A percentile compares a stretch with the other conserved stretches of the same genome.
phyloP scores from a whole-genome alignment of 37 sponge, comb jelly and placozoan genomes.

The Axinella damicornis region DNA sequence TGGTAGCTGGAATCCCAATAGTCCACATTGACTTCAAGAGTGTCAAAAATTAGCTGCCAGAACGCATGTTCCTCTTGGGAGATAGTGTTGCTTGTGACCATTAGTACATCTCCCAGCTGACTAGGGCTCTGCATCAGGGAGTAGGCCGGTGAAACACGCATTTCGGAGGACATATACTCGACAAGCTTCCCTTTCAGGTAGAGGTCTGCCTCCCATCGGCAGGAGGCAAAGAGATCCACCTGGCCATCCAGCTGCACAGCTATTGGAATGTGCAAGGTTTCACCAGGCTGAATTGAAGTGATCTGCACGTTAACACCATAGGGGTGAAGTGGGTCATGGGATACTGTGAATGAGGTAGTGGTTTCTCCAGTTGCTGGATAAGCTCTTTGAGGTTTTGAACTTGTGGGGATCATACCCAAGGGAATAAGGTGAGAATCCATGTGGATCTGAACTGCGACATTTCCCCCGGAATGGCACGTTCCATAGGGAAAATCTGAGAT shows the following conservation, averaged over 20 bases:
- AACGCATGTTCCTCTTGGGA: slow-evolving; percentile 41
- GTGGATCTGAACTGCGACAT: slow-evolving; percentile 46
- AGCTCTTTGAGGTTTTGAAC: too few relatives aligned
- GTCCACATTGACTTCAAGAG: slow-evolving; percentile 46
- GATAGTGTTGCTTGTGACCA: slow-evolving; percentile 61
- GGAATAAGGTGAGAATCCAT: slow-evolving; percentile 65
- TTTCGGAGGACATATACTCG: slow-evolving; percentile 63
- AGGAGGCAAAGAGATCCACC: slow-evolving; percentile 57
- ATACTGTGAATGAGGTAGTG: slow-evolving; percentile 6
- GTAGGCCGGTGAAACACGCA: slow-evolving; percentile 68
- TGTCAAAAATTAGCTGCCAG: slow-evolving; percentile 71
- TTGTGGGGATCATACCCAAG: slow-evolving; percentile 18
- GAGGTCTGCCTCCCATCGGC: slow-evolving; percentile 76
- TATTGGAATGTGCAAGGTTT: slow-evolving; percentile 41
- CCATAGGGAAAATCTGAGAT: slow-evolving; percentile 29
- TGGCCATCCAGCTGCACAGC: slow-evolving; percentile 49
- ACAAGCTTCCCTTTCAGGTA: slow-evolving; percentile 73
- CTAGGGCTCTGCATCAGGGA: neutral
- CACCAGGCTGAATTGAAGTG: slow-evolving; percentile 42
- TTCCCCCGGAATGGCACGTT: slow-evolving; percentile 47
- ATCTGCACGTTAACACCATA: slow-evolving; percentile 59
- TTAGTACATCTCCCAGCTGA: slow-evolving; percentile 48
- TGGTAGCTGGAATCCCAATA: slow-evolving; percentile 65
- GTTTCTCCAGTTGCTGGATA: too few relatives aligned
- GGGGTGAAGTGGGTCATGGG: slow-evolving; percentile 23